Percentiles rank a stretch among this genome's conserved stretches.
Evolutionary conservation across 1,140 invertebrate genomes (phyloP).

Genomic region (Drosophila carrolli): DNA sequence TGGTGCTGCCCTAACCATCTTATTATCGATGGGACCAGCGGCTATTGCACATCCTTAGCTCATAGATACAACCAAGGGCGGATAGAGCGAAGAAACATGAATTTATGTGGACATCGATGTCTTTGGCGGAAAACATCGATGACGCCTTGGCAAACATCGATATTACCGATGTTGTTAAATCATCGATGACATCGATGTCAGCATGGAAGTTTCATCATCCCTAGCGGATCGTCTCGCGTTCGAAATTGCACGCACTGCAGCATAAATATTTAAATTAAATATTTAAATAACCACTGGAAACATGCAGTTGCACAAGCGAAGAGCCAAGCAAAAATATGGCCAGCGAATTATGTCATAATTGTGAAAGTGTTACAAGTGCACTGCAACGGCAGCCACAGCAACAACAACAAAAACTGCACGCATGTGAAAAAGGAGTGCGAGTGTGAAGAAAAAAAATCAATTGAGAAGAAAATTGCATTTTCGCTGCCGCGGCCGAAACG

Average conservation of each 20-base stretch:
- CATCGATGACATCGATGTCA: too few relatives aligned
- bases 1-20: neutral
- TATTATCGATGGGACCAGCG: neutral
- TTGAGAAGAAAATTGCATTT: conserved; percentile 71
- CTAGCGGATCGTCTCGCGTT: conserved; percentile 30
- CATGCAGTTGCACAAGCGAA: conserved; percentile 71
- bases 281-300: conserved; percentile 19
- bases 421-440: conserved; percentile 72
- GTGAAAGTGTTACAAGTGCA: conserved; percentile 63
- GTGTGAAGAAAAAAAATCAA: conserved; percentile 75
- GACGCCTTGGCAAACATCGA: too few relatives aligned
- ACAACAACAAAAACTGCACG: conserved; percentile 46
- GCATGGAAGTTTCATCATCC: too few relatives aligned
- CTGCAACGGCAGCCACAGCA: conserved; percentile 28
- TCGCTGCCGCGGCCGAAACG: conserved; percentile 49
- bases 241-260: conserved; percentile 29
- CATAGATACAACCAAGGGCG: conserved; percentile 23
- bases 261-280: conserved; percentile 52
- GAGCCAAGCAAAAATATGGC: conserved; percentile 76
- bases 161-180: too few relatives aligned
- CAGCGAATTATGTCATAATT: conserved; percentile 75
- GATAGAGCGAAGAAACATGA: neutral
- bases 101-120: too few relatives aligned
- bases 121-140: too few relatives aligned
- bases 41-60: neutral